Conservation (phyloP, 2,797 vertebrate genomes). For the Tapera naevia region DNA sequence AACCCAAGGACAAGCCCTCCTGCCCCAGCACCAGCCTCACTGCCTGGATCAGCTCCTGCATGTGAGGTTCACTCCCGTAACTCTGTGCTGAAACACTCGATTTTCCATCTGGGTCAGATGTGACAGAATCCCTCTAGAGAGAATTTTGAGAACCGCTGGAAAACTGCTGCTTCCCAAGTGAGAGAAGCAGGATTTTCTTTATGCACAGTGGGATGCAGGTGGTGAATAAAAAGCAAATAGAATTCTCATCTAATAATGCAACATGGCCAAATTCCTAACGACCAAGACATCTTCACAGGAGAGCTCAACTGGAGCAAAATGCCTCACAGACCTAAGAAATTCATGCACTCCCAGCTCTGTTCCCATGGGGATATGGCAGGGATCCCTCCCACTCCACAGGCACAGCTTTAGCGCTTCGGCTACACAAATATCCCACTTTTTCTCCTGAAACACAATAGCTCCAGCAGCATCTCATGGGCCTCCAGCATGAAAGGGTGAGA, state of each 20-base stretch:
- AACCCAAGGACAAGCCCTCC: neutral
- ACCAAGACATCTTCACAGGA: neutral
- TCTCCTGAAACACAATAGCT: neutral
- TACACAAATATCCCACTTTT: neutral
- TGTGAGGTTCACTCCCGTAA: neutral
- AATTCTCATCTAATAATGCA: neutral
- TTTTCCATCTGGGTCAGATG: neutral
- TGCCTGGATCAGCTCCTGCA: fast-evolving
- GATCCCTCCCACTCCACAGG: neutral
- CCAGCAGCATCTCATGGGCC: neutral
- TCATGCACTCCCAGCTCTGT: neutral
- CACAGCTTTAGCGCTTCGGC: neutral
- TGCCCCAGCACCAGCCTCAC: neutral
- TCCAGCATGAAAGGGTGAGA: neutral
- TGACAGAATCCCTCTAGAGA: neutral
- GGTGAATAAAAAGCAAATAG: neutral
- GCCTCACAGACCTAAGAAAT: neutral
- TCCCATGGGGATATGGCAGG: slow-evolving; percentile 5
- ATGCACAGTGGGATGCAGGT: neutral
- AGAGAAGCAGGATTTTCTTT: neutral
- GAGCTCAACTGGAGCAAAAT: neutral
- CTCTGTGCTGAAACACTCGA: neutral
- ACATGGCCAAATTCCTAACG: neutral
- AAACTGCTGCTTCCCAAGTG: neutral
- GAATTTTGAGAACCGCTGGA: neutral